These are phyloP conservation scores for Temnothorax ravouxi DNA, from an alignment of 2,888 invertebrate genomes.

Conservation along the genomic window DNA sequence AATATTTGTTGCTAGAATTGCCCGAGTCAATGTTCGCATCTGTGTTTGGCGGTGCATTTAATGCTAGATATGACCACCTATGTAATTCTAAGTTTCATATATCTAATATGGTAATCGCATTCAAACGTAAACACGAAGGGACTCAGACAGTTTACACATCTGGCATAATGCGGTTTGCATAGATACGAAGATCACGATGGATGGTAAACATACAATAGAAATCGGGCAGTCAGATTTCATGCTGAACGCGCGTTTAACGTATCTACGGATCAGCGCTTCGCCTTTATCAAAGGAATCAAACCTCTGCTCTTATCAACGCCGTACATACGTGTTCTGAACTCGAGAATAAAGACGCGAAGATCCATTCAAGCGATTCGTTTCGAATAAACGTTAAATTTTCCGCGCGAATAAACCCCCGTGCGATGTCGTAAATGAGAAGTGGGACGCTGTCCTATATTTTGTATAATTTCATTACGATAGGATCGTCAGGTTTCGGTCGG, in stretches of 20 bases:
- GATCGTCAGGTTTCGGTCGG: slow-evolving; percentile 14
- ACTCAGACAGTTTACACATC: slow-evolving; percentile 24
- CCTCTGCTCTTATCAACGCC: slow-evolving; percentile 1
- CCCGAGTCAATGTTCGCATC: slow-evolving; percentile 25
- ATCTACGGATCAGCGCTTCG: not conserved
- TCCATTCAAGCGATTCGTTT: slow-evolving; percentile 2
- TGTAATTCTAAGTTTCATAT: slow-evolving; percentile 37
- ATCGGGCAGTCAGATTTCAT: slow-evolving; percentile 15
- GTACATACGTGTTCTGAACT: not conserved
- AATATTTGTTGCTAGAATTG: slow-evolving; percentile 31
- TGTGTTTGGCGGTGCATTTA: slow-evolving; percentile 45
- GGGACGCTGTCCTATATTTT: slow-evolving; percentile 1
- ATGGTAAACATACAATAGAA: slow-evolving; percentile 24
- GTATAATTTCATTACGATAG: slow-evolving; percentile 29
- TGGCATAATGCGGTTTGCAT: slow-evolving; percentile 23
- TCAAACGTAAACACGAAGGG: slow-evolving; percentile 31
- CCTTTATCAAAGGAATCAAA: slow-evolving; percentile 14
- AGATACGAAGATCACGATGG: slow-evolving; percentile 28
- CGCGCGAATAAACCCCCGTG: slow-evolving; percentile 17
- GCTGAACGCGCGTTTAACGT: not conserved
- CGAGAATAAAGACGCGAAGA: not conserved
- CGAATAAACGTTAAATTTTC: slow-evolving; percentile 12
- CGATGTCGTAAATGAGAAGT: slow-evolving; percentile 13
- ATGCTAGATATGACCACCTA: slow-evolving; percentile 31
- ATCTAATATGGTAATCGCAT: slow-evolving; percentile 50